Evolutionary conservation across 1,140 invertebrate genomes (phyloP), one percentile per base, ranked within the genome.

Genomic region (Mercenaria mercenaria): DNA sequence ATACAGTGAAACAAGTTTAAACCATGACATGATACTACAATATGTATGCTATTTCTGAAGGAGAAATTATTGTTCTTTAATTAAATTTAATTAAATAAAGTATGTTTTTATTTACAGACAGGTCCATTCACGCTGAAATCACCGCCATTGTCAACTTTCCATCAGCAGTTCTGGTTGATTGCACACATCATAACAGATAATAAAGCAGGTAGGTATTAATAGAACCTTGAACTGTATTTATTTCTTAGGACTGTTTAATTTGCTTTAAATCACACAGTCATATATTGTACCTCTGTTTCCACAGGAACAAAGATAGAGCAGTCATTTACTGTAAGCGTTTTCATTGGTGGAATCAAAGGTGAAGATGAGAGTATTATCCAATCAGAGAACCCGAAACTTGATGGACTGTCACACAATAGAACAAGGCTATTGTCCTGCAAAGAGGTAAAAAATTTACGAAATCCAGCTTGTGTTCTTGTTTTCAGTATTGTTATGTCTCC

Each of bases 81-180:
- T n/a, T n/a, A n/a, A n/a, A n/a, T n/a, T n/a, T n/a, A n/a, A n/a
- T n/a, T n/a, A n/a, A n/a, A n/a, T n/a, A n/a, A n/a, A n/a, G n/a
- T n/a, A n/a, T n/a, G n/a, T 76, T 88, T 74, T 64, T 89, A 20
- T 89, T 93, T 93, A 32, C 91, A 96, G 95, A 97, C 97, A 41
- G 98, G 98, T 0, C 98, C 99, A 20, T 99, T 98, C 95, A 97
- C 97, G 72, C 97, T 99, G 96, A 97, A 97, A 93, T 98, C 98
- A 11, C 98, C 98, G 0, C 96, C 97, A 20, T 96, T 99, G 93
- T 98, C 98, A 10, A 98, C 98, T 0, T 99, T 99, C 92, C 97
- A 98, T 87, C 98, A 99, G 95, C 98, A 99, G 95, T 95, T 99
- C 76, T 99, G 99, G 98, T 96, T 99, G 0, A 98, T 98, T 77